Evolutionary conservation across 2,888 invertebrate genomes (phyloP), one percentile per base, ranked within the genome.

Genomic region (Pandemis cinnamomeana): DNA sequence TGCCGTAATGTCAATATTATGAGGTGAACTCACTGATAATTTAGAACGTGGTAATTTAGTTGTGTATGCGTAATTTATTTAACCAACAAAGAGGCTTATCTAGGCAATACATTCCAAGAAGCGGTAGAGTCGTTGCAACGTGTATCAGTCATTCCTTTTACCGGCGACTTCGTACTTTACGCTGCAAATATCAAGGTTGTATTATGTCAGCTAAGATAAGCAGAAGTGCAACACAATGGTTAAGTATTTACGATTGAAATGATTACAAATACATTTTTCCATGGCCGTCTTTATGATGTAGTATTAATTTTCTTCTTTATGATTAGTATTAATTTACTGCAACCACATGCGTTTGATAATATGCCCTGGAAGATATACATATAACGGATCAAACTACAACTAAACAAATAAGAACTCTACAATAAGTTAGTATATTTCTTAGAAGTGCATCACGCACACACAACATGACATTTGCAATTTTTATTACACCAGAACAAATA

Each of bases 171-270:
- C 84, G 83, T 85, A 67, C 82, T 80, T 64, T 72, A 62, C 51
- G 36, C 78, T 84, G 82, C 79, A 85, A 87, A 86, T 87, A 85
- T 82, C 85, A 89, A 86, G 88, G 87, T 82, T 80, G 80, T 69
- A 77, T 74, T 67, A 77, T 81, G 77, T 66, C 76, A 76, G 67
- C 66, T 72, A 77, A 69, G 73, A 73, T 73, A 70, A 73, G 60
- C 69, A 73, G 60, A 67, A 60, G 66, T 66, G 53, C 73, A 60
- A 60, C 66, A 60, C 48, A 44, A 51, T 41, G 15, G 36, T 67
- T 51, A 36, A 67, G 48, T 51, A 36, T 51, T 67, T 51, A 67
- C 27, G 27, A 58, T 55, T 27, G 58, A 11, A 58, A 27, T 27
- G 5, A 58, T 58, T 58, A 58, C 58, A 58, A 58, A 27, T 36